A percentile compares a stretch with the other conserved stretches of the same genome.
These are phyloP conservation scores for Palaemon carinicauda DNA, from an alignment of 1,140 invertebrate species.

Conservation along the genomic window DNA sequence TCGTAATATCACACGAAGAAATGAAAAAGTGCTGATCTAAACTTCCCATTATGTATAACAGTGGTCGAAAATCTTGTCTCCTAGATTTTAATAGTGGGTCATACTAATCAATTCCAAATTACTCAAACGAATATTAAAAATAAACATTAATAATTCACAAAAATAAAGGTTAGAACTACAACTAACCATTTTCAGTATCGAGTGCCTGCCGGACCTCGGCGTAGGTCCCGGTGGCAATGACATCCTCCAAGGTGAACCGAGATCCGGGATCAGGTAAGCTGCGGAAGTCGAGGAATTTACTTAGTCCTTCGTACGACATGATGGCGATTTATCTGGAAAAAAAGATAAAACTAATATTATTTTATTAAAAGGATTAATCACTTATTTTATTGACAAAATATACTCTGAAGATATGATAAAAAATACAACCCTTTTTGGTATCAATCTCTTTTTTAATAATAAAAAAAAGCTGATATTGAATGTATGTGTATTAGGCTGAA, in stretches of 20 bases:
- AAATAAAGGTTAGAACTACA: neutral
- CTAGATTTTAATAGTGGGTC: no score
- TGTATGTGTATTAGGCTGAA: no score
- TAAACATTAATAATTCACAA: conserved; percentile 11
- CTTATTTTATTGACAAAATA: neutral
- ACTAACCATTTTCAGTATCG: conserved; percentile 68
- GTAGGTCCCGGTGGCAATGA: conserved; percentile 77
- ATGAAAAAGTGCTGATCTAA: no score
- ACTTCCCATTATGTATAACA: no score
- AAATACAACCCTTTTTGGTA: no score
- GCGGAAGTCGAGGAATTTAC: conserved; percentile 26
- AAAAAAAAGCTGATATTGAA: no score
- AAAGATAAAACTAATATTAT: neutral
- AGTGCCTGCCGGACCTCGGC: conserved; percentile 79
- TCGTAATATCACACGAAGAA: no score
- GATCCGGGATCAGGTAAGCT: conserved; percentile 72
- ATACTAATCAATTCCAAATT: neutral
- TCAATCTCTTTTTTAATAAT: no score
- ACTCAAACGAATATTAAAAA: conserved; percentile 66
- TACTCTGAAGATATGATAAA: no score
- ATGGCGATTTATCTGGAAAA: neutral
- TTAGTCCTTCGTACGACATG: conserved; percentile 26
- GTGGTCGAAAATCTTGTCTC: no score
- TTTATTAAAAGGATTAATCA: neutral
- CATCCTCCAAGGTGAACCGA: conserved; percentile 61